Conservation (phyloP, 2,797 vertebrate species). For the Chelonia mydas region DNA sequence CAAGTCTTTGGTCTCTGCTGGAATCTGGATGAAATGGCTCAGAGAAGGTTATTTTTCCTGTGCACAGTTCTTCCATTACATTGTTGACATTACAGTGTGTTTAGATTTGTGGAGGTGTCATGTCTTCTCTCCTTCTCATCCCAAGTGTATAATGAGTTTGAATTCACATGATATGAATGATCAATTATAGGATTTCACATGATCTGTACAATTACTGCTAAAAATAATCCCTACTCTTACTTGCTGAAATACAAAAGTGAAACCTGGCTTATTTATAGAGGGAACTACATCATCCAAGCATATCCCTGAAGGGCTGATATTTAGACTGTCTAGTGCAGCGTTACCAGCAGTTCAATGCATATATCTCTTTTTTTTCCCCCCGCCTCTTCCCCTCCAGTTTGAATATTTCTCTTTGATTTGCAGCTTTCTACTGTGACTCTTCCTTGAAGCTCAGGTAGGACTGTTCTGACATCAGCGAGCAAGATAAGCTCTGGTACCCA, state of each 20-base stretch:
- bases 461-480: accelerated
- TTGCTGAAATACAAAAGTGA: neutral
- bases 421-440: neutral
- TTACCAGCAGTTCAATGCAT: neutral
- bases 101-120: neutral
- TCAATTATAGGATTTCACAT: constrained; percentile 11
- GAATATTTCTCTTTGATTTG: neutral
- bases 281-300: accelerated
- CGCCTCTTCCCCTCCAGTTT: neutral
- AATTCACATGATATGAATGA: neutral
- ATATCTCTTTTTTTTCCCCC: neutral
- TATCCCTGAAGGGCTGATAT: neutral
- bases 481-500: neutral
- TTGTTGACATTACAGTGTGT: accelerated
- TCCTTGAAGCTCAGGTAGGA: neutral
- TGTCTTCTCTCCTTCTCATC: neutral
- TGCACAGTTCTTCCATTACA: neutral
- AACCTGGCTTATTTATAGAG: neutral
- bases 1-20: neutral
- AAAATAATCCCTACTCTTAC: neutral
- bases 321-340: neutral
- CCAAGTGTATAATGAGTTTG: neutral
- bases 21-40: neutral
- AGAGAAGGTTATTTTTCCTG: neutral
- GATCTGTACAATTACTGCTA: constrained; percentile 12